Evolutionary conservation across 2,888 invertebrate genomes (phyloP), one percentile per base, ranked within the genome.

Genomic region (Pseudococcus jackbeardsleyi): DNA sequence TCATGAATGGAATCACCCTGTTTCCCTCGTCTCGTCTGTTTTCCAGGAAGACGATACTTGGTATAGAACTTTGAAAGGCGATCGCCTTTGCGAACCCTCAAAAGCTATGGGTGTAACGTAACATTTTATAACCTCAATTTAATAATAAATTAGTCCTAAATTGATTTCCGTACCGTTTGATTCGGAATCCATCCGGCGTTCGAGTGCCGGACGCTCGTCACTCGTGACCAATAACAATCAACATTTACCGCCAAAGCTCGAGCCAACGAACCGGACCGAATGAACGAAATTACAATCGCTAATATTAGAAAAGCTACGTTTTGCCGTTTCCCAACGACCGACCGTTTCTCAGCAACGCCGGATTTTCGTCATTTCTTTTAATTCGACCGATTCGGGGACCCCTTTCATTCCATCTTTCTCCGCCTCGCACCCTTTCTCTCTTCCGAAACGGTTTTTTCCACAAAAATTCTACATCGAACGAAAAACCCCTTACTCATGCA

Each of bases 201-300:
- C 7, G 72, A 77, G 72, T 77, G 72, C 72, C 12, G 72, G 15
- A 39, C 7, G 33, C 7, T 77, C 72, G 6, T 33, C 72, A 22
- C 6, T 77, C 72, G 72, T 77, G 72, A 33, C 72, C 72, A 77
- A 77, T 77, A 77, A 77, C 72, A 77, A 77, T 77, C 4, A 77
- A 77, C 33, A 39, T 64, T 64, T 19, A 17, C 3, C 19, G 11
- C 19, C 33, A 68, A 19, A 77, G 72, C 39, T 77, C 17, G 9
- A 39, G 8, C 33, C 6, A 77, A 77, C 72, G 33, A 77, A 77
- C 12, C 72, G 15, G 39, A 77, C 72, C 72, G 15, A 11, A 77
- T 9, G 33, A 77, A 77, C 33, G 72, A 77, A 77, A 77, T 77
- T 77, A 77, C 33, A 33, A 77, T 77, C 33, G 72, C 33, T 77